Percentiles rank a stretch among this genome's conserved stretches.
Conservation (phyloP, 2,797 vertebrate species). For the Spinibarbus caldwelli region DNA sequence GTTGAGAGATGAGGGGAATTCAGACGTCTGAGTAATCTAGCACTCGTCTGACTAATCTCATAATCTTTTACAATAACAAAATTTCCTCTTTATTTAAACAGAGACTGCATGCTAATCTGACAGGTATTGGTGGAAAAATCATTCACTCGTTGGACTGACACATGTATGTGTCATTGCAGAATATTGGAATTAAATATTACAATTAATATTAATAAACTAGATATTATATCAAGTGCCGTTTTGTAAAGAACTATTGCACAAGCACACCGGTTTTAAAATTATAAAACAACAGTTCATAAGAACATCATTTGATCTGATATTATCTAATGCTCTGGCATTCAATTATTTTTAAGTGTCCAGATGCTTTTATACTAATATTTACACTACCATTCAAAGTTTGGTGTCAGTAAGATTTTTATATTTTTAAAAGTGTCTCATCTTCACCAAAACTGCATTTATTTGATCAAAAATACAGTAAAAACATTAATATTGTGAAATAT, state of each 20-base stretch:
- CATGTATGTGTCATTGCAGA: background rate
- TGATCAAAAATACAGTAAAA: background rate
- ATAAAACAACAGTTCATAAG: background rate
- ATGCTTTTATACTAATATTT: background rate
- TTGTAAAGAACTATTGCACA: background rate
- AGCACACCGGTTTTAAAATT: background rate
- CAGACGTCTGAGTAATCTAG: constrained; percentile 20
- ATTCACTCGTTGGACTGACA: background rate
- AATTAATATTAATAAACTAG: background rate
- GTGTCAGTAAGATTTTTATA: background rate
- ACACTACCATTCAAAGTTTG: background rate
- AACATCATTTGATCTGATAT: background rate
- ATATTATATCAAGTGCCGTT: background rate
- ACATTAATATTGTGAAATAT: background rate
- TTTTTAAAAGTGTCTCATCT: background rate
- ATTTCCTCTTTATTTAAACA: background rate
- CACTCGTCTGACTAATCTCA: constrained; percentile 18
- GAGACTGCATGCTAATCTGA: background rate
- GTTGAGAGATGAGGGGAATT: constrained; percentile 29
- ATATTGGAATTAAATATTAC: background rate
- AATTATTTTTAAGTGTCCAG: background rate
- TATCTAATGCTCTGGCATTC: no score
- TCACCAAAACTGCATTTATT: background rate
- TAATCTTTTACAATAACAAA: background rate
- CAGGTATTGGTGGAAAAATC: background rate